These are phyloP conservation scores for Podiceps cristatus DNA, from an alignment of 2,113 vertebrate species.

Conservation along the genomic window DNA sequence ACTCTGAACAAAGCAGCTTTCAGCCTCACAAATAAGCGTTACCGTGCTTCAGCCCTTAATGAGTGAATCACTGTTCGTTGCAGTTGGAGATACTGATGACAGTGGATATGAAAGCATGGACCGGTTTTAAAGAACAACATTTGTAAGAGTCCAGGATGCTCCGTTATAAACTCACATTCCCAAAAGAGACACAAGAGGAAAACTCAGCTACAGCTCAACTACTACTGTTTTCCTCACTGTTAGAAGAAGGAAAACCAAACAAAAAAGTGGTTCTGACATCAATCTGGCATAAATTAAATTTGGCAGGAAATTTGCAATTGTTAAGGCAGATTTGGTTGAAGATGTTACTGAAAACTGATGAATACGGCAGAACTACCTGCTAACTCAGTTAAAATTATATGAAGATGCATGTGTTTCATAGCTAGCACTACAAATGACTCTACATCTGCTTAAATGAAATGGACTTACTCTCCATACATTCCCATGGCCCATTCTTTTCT, in stretches of 20 bases:
- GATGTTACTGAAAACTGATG: not conserved
- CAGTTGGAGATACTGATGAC: not conserved
- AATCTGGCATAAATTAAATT: not conserved
- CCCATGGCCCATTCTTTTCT: not conserved
- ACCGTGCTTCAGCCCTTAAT: not conserved
- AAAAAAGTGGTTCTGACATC: not conserved
- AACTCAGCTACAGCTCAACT: not conserved
- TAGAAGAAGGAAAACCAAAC: not conserved
- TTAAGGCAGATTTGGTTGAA: not conserved
- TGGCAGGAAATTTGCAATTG: not conserved
- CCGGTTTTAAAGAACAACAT: not conserved
- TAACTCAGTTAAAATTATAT: not conserved
- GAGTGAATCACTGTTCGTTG: not conserved
- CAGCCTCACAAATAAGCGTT: not conserved
- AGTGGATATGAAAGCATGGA: not conserved
- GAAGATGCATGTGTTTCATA: not conserved
- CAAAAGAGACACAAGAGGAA: not conserved
- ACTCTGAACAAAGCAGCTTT: not conserved
- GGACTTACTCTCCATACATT: not conserved
- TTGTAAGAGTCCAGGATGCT: not conserved
- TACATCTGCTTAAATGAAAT: not conserved
- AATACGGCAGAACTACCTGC: not conserved
- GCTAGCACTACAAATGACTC: not conserved
- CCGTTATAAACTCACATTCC: not conserved
- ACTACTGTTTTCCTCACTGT: not conserved